A percentile compares a stretch with the other conserved stretches of the same genome.
These are phyloP conservation scores for Sitta europaea DNA, from an alignment of 2,113 vertebrate genomes.

Conservation along the genomic window DNA sequence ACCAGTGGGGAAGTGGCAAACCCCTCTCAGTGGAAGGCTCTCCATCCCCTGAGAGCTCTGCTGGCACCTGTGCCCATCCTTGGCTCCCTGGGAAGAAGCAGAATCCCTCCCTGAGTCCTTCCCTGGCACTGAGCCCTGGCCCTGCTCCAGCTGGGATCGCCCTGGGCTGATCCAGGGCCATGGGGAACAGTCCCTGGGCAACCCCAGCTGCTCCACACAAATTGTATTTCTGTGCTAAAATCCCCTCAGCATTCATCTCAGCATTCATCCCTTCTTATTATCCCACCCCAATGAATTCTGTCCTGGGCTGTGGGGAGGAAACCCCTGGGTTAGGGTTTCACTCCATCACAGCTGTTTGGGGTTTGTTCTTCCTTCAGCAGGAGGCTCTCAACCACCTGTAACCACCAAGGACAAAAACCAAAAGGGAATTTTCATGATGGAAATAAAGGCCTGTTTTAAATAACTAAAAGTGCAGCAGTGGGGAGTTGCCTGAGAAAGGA, in stretches of 20 bases:
- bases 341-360: neutral
- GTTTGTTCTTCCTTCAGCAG: neutral
- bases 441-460: neutral
- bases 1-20: neutral
- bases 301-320: neutral
- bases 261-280: neutral
- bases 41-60: neutral
- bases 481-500: neutral
- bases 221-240: neutral
- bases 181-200: neutral
- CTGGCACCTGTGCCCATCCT: neutral
- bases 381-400: neutral
- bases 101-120: neutral
- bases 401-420: neutral
- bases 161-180: neutral
- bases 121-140: neutral
- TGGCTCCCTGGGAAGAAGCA: neutral
- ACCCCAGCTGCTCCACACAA: constrained; percentile 20
- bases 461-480: neutral
- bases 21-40: fast-evolving
- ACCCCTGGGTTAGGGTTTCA: neutral
- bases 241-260: too few relatives aligned
- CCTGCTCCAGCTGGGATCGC: neutral
- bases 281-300: neutral
- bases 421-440: neutral